phyloP scores from a whole-genome alignment of 2,888 invertebrate species.

The Acanthosepion lycidas region DNA sequence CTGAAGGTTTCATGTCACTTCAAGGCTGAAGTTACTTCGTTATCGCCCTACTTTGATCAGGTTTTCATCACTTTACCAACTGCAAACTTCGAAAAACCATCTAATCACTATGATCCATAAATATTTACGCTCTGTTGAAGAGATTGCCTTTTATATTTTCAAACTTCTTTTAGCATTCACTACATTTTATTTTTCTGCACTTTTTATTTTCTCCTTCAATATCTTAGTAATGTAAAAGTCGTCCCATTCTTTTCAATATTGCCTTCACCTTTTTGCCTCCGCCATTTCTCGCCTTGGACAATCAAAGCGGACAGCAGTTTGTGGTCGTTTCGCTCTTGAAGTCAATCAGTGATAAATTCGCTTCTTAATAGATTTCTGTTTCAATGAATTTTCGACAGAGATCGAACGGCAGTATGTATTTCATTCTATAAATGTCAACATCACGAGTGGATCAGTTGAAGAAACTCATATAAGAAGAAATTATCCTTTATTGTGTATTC shows the following conservation, averaged over 20 bases:
- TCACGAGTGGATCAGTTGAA: neutral
- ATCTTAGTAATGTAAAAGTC: neutral
- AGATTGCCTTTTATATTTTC: neutral
- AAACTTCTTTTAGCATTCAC: neutral
- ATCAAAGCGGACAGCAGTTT: neutral
- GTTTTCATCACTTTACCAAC: neutral
- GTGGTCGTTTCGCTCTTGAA: neutral
- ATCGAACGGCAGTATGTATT: conserved; percentile 33
- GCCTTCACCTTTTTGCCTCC: neutral
- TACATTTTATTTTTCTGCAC: too few species aligned
- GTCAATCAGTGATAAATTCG: neutral
- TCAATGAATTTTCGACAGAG: conserved; percentile 15
- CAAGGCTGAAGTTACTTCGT: neutral
- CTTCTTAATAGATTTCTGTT: conserved; percentile 16
- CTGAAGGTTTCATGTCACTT: too few species aligned
- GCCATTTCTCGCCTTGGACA: neutral
- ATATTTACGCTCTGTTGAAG: neutral
- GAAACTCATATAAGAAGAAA: neutral
- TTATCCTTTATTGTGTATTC: neutral
- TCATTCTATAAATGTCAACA: neutral
- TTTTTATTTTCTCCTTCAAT: neutral
- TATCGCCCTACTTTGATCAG: neutral
- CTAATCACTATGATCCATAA: neutral
- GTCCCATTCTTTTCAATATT: neutral
- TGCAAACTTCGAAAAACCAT: neutral